Base-by-base conservation (phyloP, 2,113 vertebrate species). In the Carollia perspicillata region DNA sequence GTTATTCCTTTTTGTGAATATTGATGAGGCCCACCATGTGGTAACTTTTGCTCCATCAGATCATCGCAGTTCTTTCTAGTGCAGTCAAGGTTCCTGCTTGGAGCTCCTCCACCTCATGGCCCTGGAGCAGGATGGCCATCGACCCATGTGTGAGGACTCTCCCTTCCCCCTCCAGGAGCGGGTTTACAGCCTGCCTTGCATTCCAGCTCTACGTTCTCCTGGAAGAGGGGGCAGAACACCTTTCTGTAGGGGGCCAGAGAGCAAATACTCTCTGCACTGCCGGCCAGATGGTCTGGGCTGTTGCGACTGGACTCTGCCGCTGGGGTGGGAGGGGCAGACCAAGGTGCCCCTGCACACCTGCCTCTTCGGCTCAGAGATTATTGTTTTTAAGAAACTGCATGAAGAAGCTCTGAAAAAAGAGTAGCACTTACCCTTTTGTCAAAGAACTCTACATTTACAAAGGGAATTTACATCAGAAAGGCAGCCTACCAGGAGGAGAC, bases 151-250 rank as follows among this genome's bases (percentile, higher is more conserved):
- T 7, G 47, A 79, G 8, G 26, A 55, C 16, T 53, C 20, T 68
- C 17, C 23, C 23, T 58, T 87, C 37, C 2, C n/a, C 3, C 28
- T 49, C 40, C 17, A 78, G 40, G 86, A 75, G 11, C 18, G n/a
- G 16, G 16, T n/a, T 71, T 71, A 79, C 20, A 74, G 35, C 10
- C 20, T 47, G 42, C 20, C 60, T 63, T 72, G 49, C 28, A 89
- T 89, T 85, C 74, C 58, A 94, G 30, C 40, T 93, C 74, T 66
- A 85, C 30, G n/a, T 63, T 79, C 30, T 71, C 84, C 28, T 95
- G 71, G 71, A 86, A 71, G 0, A 40, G 4, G 40, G 5, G 17
- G 10, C 33, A 6, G 40, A 33, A 44, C 78, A 26, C 10, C 22
- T 84, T 44, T 78, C 69, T 22, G 4, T 35, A 91, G 71, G 72